Evolutionary conservation across 2,888 invertebrate genomes (phyloP), one percentile per base, ranked within the genome.

Genomic region (Zygothrica quintamaculata): DNA sequence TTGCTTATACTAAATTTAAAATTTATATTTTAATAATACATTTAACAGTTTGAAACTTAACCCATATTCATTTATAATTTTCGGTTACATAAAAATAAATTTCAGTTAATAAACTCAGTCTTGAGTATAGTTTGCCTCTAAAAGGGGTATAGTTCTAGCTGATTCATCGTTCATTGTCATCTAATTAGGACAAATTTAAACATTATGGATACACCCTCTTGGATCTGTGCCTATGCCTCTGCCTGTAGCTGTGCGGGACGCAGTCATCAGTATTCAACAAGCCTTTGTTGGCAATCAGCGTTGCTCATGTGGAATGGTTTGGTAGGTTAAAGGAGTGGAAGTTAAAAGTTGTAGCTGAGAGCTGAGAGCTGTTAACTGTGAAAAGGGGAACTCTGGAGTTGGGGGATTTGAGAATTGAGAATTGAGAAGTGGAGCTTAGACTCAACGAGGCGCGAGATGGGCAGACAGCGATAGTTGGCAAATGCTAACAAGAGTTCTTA

Each of bases 401-500:
- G 25, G 13, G 42, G 25, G 12, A 26, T 5, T 43, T 43, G 37
- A 39, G 18, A 22, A 22, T 22, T 5, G 18, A 22, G 18, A 22
- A 31, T 25, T 53, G 25, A 36, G 48, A 37, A 31, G 9, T 46
- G 43, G 36, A 34, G 15, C 69, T 68, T 52, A 13, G 46, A 16
- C 31, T 52, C 44, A 55, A 61, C 60, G 69, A 68, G 70, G 57
- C 52, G 53, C 46, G 43, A 70, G 85, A 75, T 80, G 73, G 61
- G 69, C 69, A 74, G 74, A 65, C 56, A 60, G 64, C 72, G 87
- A 80, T 79, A 85, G 74, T 81, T 73, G 75, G 69, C 80, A 82
- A 84, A 82, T 74, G 88, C 84, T 89, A 90, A 90, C 91, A 90
- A 90, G 90, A 90, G 88, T 90, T 90, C 89, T 90, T 90, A 90